Conservation (phyloP, 2,113 vertebrate genomes). For the Hemicordylus capensis region DNA sequence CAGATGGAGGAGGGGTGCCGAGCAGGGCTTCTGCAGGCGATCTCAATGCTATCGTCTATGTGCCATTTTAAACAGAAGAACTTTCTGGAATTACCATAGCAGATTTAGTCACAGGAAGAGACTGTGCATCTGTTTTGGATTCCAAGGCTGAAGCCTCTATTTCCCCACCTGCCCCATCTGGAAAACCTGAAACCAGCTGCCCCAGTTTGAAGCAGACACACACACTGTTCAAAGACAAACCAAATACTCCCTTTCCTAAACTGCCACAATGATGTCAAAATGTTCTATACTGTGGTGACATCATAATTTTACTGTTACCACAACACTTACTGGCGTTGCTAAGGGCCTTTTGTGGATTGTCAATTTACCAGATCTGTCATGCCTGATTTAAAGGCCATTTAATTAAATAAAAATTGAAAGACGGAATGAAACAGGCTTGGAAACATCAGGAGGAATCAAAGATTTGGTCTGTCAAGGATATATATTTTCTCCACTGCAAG, state of each 20-base stretch:
- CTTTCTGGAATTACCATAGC: constrained; percentile 8
- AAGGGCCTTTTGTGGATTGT: neutral
- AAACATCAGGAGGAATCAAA: neutral
- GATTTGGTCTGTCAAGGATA: neutral
- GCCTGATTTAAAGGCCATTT: neutral
- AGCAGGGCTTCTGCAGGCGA: too few species aligned
- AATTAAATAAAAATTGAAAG: too few species aligned
- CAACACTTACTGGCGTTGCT: constrained; percentile 34
- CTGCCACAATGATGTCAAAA: neutral
- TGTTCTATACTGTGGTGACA: constrained; percentile 24
- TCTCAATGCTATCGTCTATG: neutral
- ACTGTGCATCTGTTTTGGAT: neutral
- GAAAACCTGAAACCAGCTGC: constrained; percentile 5
- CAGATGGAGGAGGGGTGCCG: too few species aligned
- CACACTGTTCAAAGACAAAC: neutral
- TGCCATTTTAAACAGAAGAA: constrained; percentile 11
- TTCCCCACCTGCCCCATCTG: neutral
- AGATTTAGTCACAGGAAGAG: neutral
- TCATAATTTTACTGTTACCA: constrained; percentile 18
- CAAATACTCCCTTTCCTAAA: neutral
- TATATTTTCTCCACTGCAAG: neutral
- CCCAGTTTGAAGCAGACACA: constrained; percentile 11
- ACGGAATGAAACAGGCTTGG: neutral
- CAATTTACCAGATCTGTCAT: neutral
- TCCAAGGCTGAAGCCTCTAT: neutral